Conservation (phyloP, 2,113 vertebrate genomes). For the Indri indri region DNA sequence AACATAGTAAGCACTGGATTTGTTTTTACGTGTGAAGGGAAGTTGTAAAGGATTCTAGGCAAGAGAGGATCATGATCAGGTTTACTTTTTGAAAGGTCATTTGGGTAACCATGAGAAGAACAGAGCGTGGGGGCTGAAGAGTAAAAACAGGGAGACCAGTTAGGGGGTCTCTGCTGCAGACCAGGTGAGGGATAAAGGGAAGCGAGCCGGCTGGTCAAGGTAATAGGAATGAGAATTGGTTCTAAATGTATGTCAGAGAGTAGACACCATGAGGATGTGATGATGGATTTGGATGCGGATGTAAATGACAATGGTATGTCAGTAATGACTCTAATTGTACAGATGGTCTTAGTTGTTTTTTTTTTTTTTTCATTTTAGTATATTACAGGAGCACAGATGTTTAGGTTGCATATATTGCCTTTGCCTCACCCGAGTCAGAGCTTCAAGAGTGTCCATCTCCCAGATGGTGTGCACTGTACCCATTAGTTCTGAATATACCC, state of each 20-base stretch:
- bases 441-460: no score
- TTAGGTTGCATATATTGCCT: no score
- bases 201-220: background rate
- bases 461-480: no score
- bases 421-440: no score
- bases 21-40: background rate
- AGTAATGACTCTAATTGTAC: background rate
- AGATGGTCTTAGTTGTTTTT: background rate
- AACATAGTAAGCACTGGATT: background rate
- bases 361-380: no score
- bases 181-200: background rate
- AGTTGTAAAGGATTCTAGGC: background rate
- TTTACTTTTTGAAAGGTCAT: background rate
- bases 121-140: background rate
- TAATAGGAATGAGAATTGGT: background rate
- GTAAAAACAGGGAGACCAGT: background rate
- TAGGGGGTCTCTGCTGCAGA: background rate
- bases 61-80: background rate
- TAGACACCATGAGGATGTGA: background rate
- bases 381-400: no score
- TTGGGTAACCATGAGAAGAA: background rate
- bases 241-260: background rate
- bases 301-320: background rate
- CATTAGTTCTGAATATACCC: no score
- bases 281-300: background rate